Base-by-base conservation (phyloP, 2,113 vertebrate genomes). In the Hiodon tergisus region DNA sequence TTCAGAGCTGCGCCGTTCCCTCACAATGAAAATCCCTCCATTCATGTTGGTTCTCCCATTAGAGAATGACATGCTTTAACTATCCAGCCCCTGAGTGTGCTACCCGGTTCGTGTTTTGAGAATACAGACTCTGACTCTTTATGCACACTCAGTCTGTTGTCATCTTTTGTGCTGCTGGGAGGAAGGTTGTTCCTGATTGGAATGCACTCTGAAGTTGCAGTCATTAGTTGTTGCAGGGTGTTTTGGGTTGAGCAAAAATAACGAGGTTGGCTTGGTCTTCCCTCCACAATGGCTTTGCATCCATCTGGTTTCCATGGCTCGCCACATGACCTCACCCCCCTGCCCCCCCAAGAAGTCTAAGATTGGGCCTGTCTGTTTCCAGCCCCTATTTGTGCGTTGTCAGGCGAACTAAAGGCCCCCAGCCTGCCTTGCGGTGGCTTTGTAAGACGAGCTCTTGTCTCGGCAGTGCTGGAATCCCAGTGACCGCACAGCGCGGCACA, bases 401-500 rank as follows among this genome's bases (percentile, higher is more conserved):
- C 72, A 62, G 60, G 14, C 16, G 65, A 60, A 58, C 67, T 53
- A 54, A 62, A 54, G 67, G 17, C 57, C 47, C 70, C 70, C 58
- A 61, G 57, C 8, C 57, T 48, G 55, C 58, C 11, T 14, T 58
- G 31, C 55, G 50, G 58, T 70, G 67, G 67, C 74, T 69, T 69
- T 58, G 69, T 57, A 52, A 72, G 69, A 13, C 10, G 54, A 68
- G 55, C 69, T 9, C 31, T 73, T 46, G 68, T 75, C 63, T 71
- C 13, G 57, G 11, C 17, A 16, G 82, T 78, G 80, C 75, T 78
- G 80, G 83, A 81, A 86, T 78, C 78, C 69, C 78, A 74, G 68
- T 13, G 50, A n/a, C 10, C 58, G 14, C 57, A 11, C 17, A 9
- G 48, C 71, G 77, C 75, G 68, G 77, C 72, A 83, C 71, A 88